Percentiles rank a stretch among this genome's conserved stretches.
Evolutionary conservation across 2,888 invertebrate species (phyloP).

Genomic region (Drosophila neonasuta): DNA sequence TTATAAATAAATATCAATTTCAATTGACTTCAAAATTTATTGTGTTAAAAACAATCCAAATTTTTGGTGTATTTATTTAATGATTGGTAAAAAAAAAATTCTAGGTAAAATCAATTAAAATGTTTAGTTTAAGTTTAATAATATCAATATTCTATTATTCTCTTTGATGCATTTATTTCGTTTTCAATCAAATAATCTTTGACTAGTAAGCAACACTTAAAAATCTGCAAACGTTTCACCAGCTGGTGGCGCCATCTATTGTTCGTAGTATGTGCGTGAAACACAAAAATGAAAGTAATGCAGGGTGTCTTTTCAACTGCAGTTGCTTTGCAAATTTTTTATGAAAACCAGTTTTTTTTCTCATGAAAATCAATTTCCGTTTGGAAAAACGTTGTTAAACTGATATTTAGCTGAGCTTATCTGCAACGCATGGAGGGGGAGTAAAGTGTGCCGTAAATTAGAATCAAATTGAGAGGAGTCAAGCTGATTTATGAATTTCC

Average conservation of each 20-base stretch:
- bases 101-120: too few species aligned
- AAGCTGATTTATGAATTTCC: slow-evolving; percentile 71
- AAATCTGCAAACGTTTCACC: neutral
- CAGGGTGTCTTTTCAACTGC: neutral
- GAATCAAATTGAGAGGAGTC: slow-evolving; percentile 72
- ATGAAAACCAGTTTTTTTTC: slow-evolving; percentile 48
- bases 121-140: too few species aligned
- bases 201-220: too few species aligned
- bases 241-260: neutral
- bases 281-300: neutral
- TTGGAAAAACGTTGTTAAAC: slow-evolving; percentile 52
- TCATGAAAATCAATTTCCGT: slow-evolving; percentile 63
- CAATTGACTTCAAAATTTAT: too few species aligned
- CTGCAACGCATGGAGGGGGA: slow-evolving; percentile 40
- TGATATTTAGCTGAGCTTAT: slow-evolving; percentile 68
- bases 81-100: too few species aligned
- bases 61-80: too few species aligned
- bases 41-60: too few species aligned
- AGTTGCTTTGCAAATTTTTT: slow-evolving; percentile 1
- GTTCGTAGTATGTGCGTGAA: neutral
- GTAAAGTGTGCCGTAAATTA: slow-evolving; percentile 66
- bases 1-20: too few species aligned
- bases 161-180: too few species aligned
- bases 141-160: too few species aligned
- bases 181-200: too few species aligned